Evolutionary conservation across 2,888 invertebrate species (phyloP).

Genomic region (Ophion obscuratus): DNA sequence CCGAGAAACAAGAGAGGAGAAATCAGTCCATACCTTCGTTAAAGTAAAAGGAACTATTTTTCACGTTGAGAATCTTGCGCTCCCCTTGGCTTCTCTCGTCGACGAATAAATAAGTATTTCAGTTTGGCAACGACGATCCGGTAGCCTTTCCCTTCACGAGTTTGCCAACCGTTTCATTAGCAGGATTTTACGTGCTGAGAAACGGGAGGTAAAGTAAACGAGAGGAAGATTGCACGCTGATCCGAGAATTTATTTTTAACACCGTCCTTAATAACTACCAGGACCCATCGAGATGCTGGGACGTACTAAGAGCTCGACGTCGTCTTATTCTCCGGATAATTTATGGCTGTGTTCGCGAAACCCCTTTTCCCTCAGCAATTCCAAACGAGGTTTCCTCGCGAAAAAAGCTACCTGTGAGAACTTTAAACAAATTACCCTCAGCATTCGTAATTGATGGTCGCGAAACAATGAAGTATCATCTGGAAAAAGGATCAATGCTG

Average conservation of each 20-base stretch:
- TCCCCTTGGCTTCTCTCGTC: constrained; percentile 6
- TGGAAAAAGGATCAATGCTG: too few relatives aligned
- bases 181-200: constrained; percentile 35
- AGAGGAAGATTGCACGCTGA: constrained; percentile 23
- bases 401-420: too few relatives aligned
- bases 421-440: too few relatives aligned
- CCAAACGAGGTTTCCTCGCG: background rate
- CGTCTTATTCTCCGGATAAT: constrained; percentile 17
- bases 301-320: background rate
- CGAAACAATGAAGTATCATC: too few relatives aligned
- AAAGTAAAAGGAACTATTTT: constrained; percentile 63
- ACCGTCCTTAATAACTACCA: constrained; percentile 38
- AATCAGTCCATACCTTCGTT: constrained; percentile 55
- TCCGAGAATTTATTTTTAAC: constrained; percentile 48
- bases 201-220: constrained; percentile 29
- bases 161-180: constrained; percentile 55
- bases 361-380: background rate
- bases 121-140: constrained; percentile 29
- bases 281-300: constrained; percentile 12
- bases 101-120: constrained; percentile 58
- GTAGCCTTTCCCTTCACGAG: constrained; percentile 15
- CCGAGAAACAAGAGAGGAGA: constrained; percentile 8
- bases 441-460: too few relatives aligned
- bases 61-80: constrained; percentile 32
- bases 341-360: constrained; percentile 11